Base-by-base conservation (phyloP, 2,113 vertebrate genomes). In the Cisticola juncidis region DNA sequence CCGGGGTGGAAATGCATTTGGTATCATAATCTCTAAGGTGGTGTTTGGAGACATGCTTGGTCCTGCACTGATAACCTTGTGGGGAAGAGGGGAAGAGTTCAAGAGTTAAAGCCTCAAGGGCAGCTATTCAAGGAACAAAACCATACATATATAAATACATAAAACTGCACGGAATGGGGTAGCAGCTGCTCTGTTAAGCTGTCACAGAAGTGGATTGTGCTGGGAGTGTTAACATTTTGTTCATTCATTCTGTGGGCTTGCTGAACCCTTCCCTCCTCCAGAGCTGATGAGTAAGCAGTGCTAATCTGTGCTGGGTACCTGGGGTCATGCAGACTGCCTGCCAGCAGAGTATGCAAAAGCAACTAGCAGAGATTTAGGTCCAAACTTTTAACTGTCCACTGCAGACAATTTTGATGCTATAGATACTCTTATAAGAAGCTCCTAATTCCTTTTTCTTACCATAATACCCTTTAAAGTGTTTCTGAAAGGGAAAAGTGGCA, bases 11-110 rank as follows among this genome's bases (percentile, higher is more conserved):
- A 99, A 98, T 89, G 97, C 97, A 92, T 99, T 99, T 0, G 99
- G 99, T 56, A 99, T 84, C 38, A 54, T 85, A 71, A 99, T 98
- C 66, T 98, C 97, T 44, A 99, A 86, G 95, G 95, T 98, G 22
- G 98, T 98, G 53, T 98, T 97, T 35, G 98, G 95, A 92, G 98
- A 98, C 95, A 98, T 97, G 97, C 99, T 99, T 88, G 98, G 98
- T 78, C 99, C 99, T 13, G 94, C 97, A 96, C 98, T 99, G 60
- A 99, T 97, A 83, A 99, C 98, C 99, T 99, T 93, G 80, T 90
- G 40, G 36, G 35, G 83, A 90, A 94, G 26, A 79, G 61, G 90
- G 77, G 90, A 21, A 64, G 61, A 4, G 21, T 44, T 42, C 83
- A 4, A 64, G 21, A 33, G 56, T 65, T 83, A 72, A 51, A 90